Conservation (phyloP, 2,797 vertebrate species). For the Tragelaphus eurycerus region DNA sequence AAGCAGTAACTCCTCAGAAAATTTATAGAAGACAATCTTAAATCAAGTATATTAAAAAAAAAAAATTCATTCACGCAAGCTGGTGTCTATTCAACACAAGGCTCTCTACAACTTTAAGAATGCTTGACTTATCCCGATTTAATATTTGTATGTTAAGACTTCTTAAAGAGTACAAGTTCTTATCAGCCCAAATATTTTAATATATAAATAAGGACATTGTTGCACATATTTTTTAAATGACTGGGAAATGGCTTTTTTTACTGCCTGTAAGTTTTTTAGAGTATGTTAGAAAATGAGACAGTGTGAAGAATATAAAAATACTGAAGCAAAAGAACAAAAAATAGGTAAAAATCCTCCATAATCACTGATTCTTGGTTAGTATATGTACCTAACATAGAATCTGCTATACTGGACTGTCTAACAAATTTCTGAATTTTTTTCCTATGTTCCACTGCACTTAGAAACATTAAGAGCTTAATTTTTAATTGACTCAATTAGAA, state of each 20-base stretch:
- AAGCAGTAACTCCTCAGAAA: conserved; percentile 23
- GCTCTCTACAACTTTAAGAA: not conserved
- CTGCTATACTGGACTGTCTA: not conserved
- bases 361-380: not conserved
- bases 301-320: not conserved
- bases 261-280: not conserved
- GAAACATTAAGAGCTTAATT: conserved; percentile 34
- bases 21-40: not conserved
- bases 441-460: not conserved
- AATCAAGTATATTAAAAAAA: not conserved
- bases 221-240: conserved; percentile 35
- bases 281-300: not conserved
- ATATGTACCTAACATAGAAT: not conserved
- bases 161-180: not conserved
- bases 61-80: not conserved
- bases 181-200: not conserved
- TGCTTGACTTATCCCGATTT: not conserved
- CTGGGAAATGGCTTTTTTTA: not conserved
- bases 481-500: not conserved
- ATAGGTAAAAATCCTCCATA: not conserved
- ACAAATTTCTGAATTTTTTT: not conserved
- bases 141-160: not conserved
- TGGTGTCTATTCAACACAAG: not conserved
- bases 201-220: conserved; percentile 24
- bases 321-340: not conserved